A percentile compares a stretch with the other conserved stretches of the same genome.
Conservation (phyloP, 37 sponge, comb jelly and placozoan genomes). For the Ephydatia muelleri region DNA sequence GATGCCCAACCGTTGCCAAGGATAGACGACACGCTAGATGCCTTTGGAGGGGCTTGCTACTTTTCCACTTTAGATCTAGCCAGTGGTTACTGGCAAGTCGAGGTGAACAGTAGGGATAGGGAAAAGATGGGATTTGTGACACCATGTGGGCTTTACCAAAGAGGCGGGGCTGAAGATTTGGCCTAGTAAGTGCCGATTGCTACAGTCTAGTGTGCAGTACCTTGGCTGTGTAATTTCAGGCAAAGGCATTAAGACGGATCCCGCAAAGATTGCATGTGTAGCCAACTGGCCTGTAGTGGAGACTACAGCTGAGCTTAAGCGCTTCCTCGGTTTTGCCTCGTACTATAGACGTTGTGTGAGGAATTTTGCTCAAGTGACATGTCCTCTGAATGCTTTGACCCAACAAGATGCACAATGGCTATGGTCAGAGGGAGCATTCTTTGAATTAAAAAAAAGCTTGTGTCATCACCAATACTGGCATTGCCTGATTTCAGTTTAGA, state of each 20-base stretch:
- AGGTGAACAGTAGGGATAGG: slow-evolving; percentile 7
- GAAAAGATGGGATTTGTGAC: slow-evolving; percentile 70
- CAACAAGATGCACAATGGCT: background rate
- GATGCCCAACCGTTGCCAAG: slow-evolving; percentile 47
- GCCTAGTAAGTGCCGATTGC: slow-evolving; percentile 6
- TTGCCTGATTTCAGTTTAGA: slow-evolving; percentile 5
- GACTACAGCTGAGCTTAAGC: slow-evolving; percentile 9
- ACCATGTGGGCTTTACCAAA: slow-evolving; percentile 44
- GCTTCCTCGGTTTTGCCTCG: slow-evolving; percentile 26
- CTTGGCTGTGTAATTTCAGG: background rate
- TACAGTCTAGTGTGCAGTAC: background rate
- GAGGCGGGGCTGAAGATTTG: slow-evolving; percentile 10
- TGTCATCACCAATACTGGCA: slow-evolving; percentile 17
- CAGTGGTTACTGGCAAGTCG: slow-evolving; percentile 20
- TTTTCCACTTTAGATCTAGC: slow-evolving; percentile 28
- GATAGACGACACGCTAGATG: slow-evolving; percentile 65
- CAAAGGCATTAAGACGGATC: slow-evolving; percentile 2
- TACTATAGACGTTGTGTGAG: slow-evolving; percentile 40
- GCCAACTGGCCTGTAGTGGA: slow-evolving; percentile 23
- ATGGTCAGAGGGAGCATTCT: slow-evolving; percentile 11
- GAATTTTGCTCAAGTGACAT: slow-evolving; percentile 27
- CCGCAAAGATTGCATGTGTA: slow-evolving; percentile 3
- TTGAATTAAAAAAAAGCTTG: slow-evolving; percentile 1
- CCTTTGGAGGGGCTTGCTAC: slow-evolving; percentile 43
- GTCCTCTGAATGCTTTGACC: slow-evolving; percentile 30